Evolutionary conservation across 2,888 invertebrate genomes (phyloP), one percentile per base, ranked within the genome.

Genomic region (Spisula solida): DNA sequence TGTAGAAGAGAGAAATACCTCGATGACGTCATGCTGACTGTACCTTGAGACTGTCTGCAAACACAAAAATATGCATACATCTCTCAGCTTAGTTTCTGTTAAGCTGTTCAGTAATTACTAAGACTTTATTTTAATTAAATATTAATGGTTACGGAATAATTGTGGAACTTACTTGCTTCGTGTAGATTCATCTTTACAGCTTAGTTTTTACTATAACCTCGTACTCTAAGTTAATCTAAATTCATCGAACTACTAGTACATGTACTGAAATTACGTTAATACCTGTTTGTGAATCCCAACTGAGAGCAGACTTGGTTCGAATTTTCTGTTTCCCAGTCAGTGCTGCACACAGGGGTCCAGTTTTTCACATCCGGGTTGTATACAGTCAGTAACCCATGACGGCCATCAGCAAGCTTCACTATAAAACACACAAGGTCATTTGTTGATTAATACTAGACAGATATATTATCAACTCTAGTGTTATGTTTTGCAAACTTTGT

Each of bases 331-430:
- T 94, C 93, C 95, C 95, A 95, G 34, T 90, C 90, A n/a, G 89
- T 90, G 16, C 93, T 55, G 87, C 95, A 95, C 0, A 95, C 94
- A 12, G 92, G 92, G 70, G 93, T 93, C 95, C 95, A 95, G 20
- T 83, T 60, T 4, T 86, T 83, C 0, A 87, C 81, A 10, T 81
- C 82, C 0, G 92, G 90, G 81, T 94, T 94, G 78, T 91, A 93
- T 12, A 94, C 93, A 25, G 89, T 89, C n/a, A 95, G 87, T 12
- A 88, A 82, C 12, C 94, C 94, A 6, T 86, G 80, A 20, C 92
- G 85, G n/a, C 92, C 93, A 12, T 92, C 90, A 20, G 93, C 94
- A 20, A 94, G 87, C 18, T 92, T 90, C 5, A 94, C 94, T 94
- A 89, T 47, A 89, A 82, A 51, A 10, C 14, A 51, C 51, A 16